Percentiles rank a stretch among this genome's conserved stretches.
phyloP scores from a whole-genome alignment of 2,888 invertebrate species.

The Thecophora atra region DNA sequence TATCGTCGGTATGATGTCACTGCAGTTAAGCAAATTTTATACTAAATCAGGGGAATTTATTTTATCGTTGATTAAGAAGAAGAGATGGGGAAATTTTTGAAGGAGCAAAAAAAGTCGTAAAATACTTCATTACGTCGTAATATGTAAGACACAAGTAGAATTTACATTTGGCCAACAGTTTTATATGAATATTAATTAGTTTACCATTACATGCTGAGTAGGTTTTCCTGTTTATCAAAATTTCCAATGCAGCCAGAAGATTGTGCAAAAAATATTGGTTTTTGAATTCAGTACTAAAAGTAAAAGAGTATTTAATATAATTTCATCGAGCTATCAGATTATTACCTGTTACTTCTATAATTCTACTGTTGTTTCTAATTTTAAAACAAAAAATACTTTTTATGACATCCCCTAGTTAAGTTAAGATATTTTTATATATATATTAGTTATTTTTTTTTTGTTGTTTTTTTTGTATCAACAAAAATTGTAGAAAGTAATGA shows the following conservation, averaged over 20 bases:
- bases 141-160: too few relatives aligned
- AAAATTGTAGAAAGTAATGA: neutral
- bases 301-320: neutral
- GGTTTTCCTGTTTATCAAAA: neutral
- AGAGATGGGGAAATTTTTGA: too few relatives aligned
- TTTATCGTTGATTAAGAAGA: too few relatives aligned
- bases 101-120: too few relatives aligned
- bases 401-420: neutral
- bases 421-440: too few relatives aligned
- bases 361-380: conserved; percentile 17
- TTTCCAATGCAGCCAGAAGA: neutral
- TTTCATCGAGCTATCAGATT: neutral
- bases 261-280: neutral
- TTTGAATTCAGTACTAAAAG: neutral
- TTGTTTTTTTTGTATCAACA: too few relatives aligned
- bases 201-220: neutral
- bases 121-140: too few relatives aligned
- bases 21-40: too few relatives aligned
- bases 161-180: too few relatives aligned
- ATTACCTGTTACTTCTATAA: conserved; percentile 18
- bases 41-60: too few relatives aligned
- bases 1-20: neutral
- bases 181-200: neutral
- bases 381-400: conserved; percentile 10
- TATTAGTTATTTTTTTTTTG: too few relatives aligned